Evolutionary conservation across 2,113 vertebrate genomes (phyloP), one percentile per base, ranked within the genome.

Genomic region (Microtus montanus): DNA sequence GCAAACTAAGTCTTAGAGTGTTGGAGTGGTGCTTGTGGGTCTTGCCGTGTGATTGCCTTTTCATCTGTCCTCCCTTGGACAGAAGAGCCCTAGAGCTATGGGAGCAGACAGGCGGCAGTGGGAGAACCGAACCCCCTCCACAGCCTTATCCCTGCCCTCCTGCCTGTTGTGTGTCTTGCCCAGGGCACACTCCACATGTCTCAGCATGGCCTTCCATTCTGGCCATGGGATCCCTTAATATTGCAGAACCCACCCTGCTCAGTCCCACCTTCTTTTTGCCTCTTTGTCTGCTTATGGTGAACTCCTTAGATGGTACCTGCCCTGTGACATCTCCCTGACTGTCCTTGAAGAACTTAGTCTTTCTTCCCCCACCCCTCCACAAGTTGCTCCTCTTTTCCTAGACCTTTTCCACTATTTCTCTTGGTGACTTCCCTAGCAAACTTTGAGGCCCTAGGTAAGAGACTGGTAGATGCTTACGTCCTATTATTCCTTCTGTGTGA

Each of bases 161-260:
- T n/a, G 41, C n/a, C 78, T 20, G 13, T 0, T 7, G 2, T 38
- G 5, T 91, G 74, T 13, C 63, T 49, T 41, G 8, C n/a, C 89
- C 30, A 38, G 47, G 7, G 13, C 41, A 17, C 0, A 0, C 30
- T 24, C 41, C 7, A 1, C n/a, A 3, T 17, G 26, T 64, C 64
- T 22, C 82, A 20, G 47, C 24, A 0, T 10, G 54, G 52, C 7
- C 74, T 80, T 74, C 74, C 38, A 11, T 26, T 49, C 47, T 26
- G 9, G 41, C 7, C 2, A 44, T 41, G 66, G 6, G 4, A 28
- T 33, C 91, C 30, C 77, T 73, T 61, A 47, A 68, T 38, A 7
- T 33, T 47, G 24, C 44, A 77, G 61, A 87, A 54, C 28, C 84
- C 35, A 22, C n/a, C 58, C 4, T 71, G 52, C 41, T 38, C 28